A percentile compares a stretch with the other conserved stretches of the same genome.
These are phyloP conservation scores for Potamarius usumacintae DNA, from an alignment of 2,113 vertebrate species.

Conservation along the genomic window DNA sequence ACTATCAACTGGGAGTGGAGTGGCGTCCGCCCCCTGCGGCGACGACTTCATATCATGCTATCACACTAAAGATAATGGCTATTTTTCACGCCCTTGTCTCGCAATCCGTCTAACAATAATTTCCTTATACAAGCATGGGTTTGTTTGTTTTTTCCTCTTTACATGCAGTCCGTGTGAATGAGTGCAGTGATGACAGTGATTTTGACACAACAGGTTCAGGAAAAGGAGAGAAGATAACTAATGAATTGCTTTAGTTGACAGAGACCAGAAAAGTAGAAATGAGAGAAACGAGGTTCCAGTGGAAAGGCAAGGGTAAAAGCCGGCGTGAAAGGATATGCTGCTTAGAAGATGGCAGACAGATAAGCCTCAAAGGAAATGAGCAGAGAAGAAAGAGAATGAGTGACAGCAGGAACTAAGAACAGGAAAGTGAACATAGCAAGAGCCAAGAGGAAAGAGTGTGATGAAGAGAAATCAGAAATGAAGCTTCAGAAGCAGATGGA, in stretches of 20 bases:
- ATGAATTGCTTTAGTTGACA: constrained; percentile 1
- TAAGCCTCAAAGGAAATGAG: constrained; percentile 27
- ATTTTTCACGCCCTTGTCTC: constrained; percentile 12
- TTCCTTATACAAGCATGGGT: constrained; percentile 19
- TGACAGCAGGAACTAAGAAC: constrained; percentile 6
- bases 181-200: neutral
- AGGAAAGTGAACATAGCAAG: constrained; percentile 26
- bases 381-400: constrained; percentile 28
- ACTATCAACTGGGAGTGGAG: constrained; percentile 4
- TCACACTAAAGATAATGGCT: constrained; percentile 1
- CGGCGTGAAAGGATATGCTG: constrained; percentile 14
- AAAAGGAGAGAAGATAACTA: neutral
- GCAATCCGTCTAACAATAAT: constrained; percentile 14
- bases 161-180: neutral
- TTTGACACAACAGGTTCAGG: neutral
- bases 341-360: constrained; percentile 26
- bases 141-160: neutral
- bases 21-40: neutral
- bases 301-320: constrained; percentile 18
- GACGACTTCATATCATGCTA: constrained; percentile 24
- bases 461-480: constrained; percentile 18
- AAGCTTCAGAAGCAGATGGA: neutral
- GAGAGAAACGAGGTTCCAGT: neutral
- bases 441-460: neutral
- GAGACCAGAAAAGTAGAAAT: constrained; percentile 3